phyloP scores from a whole-genome alignment of 2,888 invertebrate genomes.

The Lymantria monacha region DNA sequence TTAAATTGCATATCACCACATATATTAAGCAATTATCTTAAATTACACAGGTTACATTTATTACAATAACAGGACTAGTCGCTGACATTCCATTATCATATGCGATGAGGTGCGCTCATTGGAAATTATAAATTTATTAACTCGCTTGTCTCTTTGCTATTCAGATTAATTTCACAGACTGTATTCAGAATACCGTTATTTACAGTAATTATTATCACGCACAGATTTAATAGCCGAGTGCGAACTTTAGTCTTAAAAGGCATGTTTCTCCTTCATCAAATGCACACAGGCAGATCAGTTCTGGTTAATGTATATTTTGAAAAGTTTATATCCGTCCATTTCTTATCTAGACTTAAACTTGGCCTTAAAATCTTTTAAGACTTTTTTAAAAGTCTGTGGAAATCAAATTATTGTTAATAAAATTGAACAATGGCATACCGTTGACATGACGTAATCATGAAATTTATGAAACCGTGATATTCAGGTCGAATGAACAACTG shows the following conservation, averaged over 20 bases:
- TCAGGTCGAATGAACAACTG: conserved; percentile 72
- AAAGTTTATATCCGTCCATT: conserved; percentile 36
- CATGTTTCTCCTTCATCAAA: conserved; percentile 48
- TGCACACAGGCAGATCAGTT: conserved; percentile 24
- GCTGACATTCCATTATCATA: conserved; percentile 69
- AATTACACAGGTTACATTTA: conserved; percentile 34
- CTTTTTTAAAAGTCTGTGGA: conserved; percentile 29
- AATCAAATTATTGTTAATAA: conserved; percentile 36
- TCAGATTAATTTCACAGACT: conserved; percentile 38
- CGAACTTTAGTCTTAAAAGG: conserved; percentile 37
- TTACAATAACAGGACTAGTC: conserved; percentile 46
- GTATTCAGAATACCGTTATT: conserved; percentile 29
- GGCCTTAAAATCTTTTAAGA: conserved; percentile 34
- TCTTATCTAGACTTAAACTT: conserved; percentile 33
- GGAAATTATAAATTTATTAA: conserved; percentile 63
- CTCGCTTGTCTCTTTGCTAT: conserved; percentile 34
- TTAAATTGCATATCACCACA: not conserved
- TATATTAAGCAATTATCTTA: not conserved
- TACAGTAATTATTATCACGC: conserved; percentile 50
- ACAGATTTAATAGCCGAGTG: conserved; percentile 40
- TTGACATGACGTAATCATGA: conserved; percentile 53
- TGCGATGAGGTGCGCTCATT: conserved; percentile 54
- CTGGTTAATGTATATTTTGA: conserved; percentile 47
- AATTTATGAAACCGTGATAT: conserved; percentile 70
- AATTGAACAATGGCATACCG: conserved; percentile 61